Conservation (phyloP, 2,113 vertebrate species). For the Oncorhynchus masou region DNA sequence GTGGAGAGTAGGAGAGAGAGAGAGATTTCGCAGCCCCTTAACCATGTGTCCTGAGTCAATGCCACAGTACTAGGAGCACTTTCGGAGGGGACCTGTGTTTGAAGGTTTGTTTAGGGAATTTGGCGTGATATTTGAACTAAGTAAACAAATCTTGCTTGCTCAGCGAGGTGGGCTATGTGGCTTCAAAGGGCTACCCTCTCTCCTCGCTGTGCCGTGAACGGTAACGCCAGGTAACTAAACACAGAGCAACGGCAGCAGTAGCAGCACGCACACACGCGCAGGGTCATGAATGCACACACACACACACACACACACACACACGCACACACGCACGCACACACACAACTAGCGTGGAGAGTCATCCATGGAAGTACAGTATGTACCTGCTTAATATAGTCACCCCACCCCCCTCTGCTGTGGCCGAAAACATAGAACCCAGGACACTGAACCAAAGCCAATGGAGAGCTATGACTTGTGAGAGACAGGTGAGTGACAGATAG, state of each 20-base stretch:
- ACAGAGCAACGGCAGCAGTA: background rate
- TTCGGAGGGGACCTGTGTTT: slow-evolving; percentile 12
- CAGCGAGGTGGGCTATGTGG: background rate
- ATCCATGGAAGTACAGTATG: too few species aligned
- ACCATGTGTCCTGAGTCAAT: background rate
- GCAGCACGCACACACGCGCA: background rate
- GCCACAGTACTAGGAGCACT: background rate
- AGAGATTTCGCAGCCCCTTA: background rate
- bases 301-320: background rate
- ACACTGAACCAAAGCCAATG: too few species aligned
- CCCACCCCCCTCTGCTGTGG: background rate
- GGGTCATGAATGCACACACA: too few species aligned
- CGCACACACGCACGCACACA: too few species aligned
- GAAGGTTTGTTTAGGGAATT: background rate
- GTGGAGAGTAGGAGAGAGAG: too few species aligned
- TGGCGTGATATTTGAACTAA: background rate
- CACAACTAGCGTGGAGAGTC: too few species aligned
- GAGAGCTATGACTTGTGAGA: too few species aligned
- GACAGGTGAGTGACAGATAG: background rate
- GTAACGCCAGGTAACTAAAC: background rate
- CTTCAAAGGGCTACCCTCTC: background rate
- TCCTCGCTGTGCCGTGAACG: background rate
- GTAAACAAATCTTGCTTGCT: slow-evolving; percentile 10
- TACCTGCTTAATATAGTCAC: too few species aligned
- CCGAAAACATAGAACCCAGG: too few species aligned